These are phyloP conservation scores for Oncorhynchus masou DNA, from an alignment of 2,113 vertebrate species.

Conservation along the genomic window DNA sequence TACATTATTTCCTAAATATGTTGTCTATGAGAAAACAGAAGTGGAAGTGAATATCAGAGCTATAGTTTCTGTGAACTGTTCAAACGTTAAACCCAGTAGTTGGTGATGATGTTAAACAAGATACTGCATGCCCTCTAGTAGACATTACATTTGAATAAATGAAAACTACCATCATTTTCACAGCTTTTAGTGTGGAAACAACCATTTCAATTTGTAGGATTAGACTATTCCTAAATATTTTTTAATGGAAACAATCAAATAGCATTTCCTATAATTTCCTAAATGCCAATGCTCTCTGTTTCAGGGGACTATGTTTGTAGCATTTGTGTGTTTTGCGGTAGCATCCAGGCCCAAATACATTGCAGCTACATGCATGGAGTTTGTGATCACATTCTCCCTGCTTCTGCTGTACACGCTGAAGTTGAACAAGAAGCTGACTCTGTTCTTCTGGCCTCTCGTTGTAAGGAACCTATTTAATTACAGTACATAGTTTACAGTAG, in stretches of 20 bases:
- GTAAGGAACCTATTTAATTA: conserved; percentile 64
- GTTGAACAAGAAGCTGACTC: conserved; percentile 69
- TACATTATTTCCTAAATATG: background rate
- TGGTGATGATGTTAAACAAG: too few species aligned
- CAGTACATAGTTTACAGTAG: background rate
- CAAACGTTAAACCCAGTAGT: too few species aligned
- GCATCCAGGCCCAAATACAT: conserved; percentile 55
- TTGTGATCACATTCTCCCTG: conserved; percentile 62
- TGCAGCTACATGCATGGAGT: conserved; percentile 73
- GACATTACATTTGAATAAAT: too few species aligned
- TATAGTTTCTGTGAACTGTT: background rate
- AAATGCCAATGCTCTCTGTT: background rate
- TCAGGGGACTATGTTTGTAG: conserved; percentile 64
- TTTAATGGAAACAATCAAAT: background rate
- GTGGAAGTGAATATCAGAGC: background rate
- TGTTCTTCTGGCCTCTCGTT: conserved; percentile 82
- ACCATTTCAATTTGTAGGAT: background rate
- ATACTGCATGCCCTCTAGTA: too few species aligned
- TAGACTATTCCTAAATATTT: background rate
- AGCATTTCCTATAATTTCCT: too few species aligned
- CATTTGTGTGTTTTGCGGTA: conserved; percentile 69
- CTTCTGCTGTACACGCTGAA: conserved; percentile 76
- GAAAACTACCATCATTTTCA: background rate
- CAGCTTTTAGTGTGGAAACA: background rate
- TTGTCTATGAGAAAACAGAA: background rate